Evolutionary conservation across 2,113 vertebrate genomes (phyloP), one percentile per base, ranked within the genome.

Genomic region (Muntiacus muntjak): DNA sequence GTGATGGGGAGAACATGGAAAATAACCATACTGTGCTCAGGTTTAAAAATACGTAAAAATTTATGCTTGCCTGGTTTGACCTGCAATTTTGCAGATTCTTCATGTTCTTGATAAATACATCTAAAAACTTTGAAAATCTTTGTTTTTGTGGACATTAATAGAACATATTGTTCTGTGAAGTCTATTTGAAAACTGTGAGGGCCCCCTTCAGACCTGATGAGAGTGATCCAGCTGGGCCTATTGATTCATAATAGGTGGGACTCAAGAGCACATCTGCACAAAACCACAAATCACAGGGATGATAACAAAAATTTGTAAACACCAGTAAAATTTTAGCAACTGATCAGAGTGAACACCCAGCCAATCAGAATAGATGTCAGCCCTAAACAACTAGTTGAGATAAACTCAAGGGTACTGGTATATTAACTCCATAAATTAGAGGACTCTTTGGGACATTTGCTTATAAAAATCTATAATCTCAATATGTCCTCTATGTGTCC

Each of bases 151-250:
- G 25, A 78, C 79, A 95, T 94, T 87, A 79, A 47, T 62, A 96
- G 89, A 96, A 92, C 62, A 91, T 76, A 78, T 86, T 89, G 16
- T 89, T 96, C 17, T 97, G 55, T 83, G 78, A 93, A 94, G 57
- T 88, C 43, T 96, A 58, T 28, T 58, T 95, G 50, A 96, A 95
- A 97, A 91, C 55, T 71, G 57, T 62, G 84, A 84, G 55, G 50
- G 21, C 33, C 26, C 26, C 43, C 43, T 57, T 89, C 50, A 91
- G 33, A 76, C 25, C 50, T 62, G 11, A n/a, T 82, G n/a, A 94
- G 14, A 62, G 36, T 84, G 13, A 64, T 62, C 89, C 64, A 89
- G 74, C 50, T 52, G 81, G 47, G 40, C 45, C 26, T 21, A 86
- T 62, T 79, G 28, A 60, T 57, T 96, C 84, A 62, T 45, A 81